Conservation (phyloP, 2,888 invertebrate genomes). For the Encarsia formosa region DNA sequence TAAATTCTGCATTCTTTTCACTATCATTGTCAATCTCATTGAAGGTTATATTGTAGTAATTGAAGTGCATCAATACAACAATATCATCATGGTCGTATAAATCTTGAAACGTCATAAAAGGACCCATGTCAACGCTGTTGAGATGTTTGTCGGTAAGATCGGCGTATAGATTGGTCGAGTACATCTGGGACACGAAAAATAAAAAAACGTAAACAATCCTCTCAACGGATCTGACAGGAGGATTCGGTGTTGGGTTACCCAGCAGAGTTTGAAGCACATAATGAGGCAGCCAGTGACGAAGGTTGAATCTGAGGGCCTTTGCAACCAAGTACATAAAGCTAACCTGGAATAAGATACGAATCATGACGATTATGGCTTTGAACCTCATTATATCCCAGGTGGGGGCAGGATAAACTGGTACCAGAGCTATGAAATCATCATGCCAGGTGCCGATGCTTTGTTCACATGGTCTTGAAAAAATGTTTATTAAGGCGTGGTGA, state of each 20-base stretch:
- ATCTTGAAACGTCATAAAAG: constrained; percentile 8
- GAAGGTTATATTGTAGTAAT: constrained; percentile 1
- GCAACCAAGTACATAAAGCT: constrained; percentile 9
- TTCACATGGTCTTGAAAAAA: background rate
- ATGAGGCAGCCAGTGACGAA: constrained; percentile 16
- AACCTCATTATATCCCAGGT: background rate
- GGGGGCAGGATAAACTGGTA: constrained; percentile 12
- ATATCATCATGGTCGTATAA: constrained; percentile 1
- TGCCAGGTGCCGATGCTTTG: background rate
- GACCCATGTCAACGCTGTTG: background rate
- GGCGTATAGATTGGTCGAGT: constrained; percentile 14
- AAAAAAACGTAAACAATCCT: constrained; percentile 3
- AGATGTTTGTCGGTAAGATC: constrained; percentile 6
- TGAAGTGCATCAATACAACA: background rate
- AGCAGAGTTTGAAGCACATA: constrained; percentile 21
- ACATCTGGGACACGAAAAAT: constrained; percentile 1
- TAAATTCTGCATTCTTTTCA: no score
- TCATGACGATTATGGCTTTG: no score
- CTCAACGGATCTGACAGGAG: background rate
- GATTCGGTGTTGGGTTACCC: background rate
- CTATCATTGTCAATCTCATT: background rate
- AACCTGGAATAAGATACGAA: background rate
- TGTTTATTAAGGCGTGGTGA: background rate
- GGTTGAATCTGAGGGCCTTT: constrained; percentile 12
- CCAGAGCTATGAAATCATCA: constrained; percentile 20